These are phyloP conservation scores for Promerops cafer DNA, from an alignment of 2,113 vertebrate species.

Conservation along the genomic window DNA sequence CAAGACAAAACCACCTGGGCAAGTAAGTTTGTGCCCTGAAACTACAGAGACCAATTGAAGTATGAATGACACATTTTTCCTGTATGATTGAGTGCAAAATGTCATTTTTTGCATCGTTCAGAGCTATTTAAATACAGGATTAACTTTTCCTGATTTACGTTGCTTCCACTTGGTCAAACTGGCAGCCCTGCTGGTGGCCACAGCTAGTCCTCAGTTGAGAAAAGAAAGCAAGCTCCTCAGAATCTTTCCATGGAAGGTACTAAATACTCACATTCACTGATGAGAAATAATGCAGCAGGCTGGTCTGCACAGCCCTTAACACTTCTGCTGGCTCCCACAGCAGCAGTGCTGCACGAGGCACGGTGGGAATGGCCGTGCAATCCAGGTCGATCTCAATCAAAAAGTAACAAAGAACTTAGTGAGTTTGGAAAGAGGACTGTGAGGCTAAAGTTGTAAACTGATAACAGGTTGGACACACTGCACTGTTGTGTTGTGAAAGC, in stretches of 20 bases:
- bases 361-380: neutral
- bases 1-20: neutral
- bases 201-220: neutral
- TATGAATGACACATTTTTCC: neutral
- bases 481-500: constrained; percentile 37
- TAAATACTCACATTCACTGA: neutral
- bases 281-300: neutral
- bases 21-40: neutral
- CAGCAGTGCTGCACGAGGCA: rapidly evolving
- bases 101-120: neutral
- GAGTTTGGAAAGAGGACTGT: neutral
- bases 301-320: neutral
- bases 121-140: neutral
- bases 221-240: neutral
- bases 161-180: neutral
- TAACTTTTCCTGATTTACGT: neutral
- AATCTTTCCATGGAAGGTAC: neutral
- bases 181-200: neutral
- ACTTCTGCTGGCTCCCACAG: neutral
- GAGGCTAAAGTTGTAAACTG: constrained; percentile 35
- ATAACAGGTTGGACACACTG: constrained; percentile 16
- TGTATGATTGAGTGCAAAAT: neutral
- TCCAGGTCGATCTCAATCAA: neutral
- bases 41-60: neutral
- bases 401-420: constrained; percentile 36